These are phyloP conservation scores for Sterna hirundo DNA, from an alignment of 2,113 vertebrate species.

Conservation along the genomic window DNA sequence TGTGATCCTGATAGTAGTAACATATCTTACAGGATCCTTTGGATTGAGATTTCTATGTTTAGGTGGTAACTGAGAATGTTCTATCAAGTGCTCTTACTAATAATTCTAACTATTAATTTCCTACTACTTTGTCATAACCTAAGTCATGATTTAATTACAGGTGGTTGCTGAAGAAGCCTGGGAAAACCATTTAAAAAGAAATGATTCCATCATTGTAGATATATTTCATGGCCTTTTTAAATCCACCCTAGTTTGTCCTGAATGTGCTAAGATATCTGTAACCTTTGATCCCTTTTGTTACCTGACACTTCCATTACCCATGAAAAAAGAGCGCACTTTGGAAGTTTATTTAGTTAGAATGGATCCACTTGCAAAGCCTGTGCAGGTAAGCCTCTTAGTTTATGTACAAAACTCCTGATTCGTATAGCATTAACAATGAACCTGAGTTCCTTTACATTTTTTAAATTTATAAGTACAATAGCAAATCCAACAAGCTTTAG, in stretches of 20 bases:
- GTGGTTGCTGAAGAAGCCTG: constrained; percentile 99
- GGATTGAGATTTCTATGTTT: not conserved
- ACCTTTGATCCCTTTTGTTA: constrained; percentile 99
- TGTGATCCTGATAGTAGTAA: not conserved
- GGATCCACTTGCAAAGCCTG: constrained; percentile 92
- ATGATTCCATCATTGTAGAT: constrained; percentile 98
- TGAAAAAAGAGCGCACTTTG: constrained; percentile 96
- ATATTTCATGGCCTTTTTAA: constrained; percentile 99
- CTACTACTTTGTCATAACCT: not conserved
- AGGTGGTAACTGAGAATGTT: not conserved
- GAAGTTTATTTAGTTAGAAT: constrained; percentile 94
- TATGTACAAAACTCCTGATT: not conserved
- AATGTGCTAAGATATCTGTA: constrained; percentile 95
- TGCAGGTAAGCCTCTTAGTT: constrained; percentile 80
- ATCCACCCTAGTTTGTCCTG: constrained; percentile 95
- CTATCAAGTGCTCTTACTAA: not conserved
- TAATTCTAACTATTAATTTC: not conserved
- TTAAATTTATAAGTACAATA: not conserved
- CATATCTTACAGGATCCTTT: not conserved
- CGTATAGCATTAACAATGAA: not conserved
- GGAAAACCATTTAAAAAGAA: constrained; percentile 97
- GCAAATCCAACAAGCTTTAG: not conserved
- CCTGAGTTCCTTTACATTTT: not conserved
- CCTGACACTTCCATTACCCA: constrained; percentile 93
- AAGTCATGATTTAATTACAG: constrained; percentile 70